Conservation (phyloP, 2,113 vertebrate genomes). For the Aythya baeri region DNA sequence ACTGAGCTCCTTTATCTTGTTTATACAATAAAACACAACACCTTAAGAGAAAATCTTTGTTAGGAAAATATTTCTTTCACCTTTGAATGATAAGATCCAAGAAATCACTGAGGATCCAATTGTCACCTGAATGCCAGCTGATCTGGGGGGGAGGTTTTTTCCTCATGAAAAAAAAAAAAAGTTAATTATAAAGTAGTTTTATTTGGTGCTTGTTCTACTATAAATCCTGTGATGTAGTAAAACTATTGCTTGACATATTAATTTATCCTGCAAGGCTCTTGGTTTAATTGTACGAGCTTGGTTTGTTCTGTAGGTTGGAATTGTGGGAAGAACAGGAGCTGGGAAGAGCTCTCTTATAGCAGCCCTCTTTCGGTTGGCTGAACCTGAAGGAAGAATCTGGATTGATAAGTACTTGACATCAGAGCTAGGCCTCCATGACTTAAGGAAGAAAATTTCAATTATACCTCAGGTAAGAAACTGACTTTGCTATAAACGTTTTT, state of each 20-base stretch:
- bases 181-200: constrained; percentile 1
- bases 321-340: constrained; percentile 94
- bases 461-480: constrained; percentile 89
- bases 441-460: constrained; percentile 96
- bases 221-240: background rate
- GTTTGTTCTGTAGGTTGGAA: constrained; percentile 83
- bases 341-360: constrained; percentile 95
- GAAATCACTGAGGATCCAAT: background rate
- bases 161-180: background rate
- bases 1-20: background rate
- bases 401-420: constrained; percentile 90
- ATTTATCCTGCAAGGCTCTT: background rate
- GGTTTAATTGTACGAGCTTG: background rate
- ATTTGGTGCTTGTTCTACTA: background rate
- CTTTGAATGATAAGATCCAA: constrained; percentile 1
- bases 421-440: constrained; percentile 91
- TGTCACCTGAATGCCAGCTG: constrained; percentile 18
- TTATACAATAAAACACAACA: background rate
- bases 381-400: constrained; percentile 91
- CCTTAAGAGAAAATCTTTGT: background rate
- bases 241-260: background rate
- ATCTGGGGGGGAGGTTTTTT: background rate
- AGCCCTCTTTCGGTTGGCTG: constrained; percentile 92
- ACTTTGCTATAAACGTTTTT: background rate
- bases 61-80: background rate